Percentiles rank a stretch among this genome's conserved stretches.
Conservation (phyloP, 2,797 vertebrate species). For the Diceros bicornis region DNA sequence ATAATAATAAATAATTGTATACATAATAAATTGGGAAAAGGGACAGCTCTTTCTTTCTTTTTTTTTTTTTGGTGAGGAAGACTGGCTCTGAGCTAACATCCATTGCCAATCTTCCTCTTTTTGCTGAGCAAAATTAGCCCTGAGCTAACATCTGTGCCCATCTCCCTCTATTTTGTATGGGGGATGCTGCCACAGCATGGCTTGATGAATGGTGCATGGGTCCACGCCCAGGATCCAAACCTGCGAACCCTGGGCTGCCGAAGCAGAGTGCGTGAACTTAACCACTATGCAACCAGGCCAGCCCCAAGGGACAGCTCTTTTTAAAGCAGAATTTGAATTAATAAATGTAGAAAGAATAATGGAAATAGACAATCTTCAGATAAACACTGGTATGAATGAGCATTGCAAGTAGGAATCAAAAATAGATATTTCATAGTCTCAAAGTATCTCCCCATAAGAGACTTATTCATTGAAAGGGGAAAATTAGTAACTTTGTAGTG, state of each 20-base stretch:
- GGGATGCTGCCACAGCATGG: too few relatives aligned
- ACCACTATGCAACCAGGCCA: too few relatives aligned
- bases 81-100: too few relatives aligned
- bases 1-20: neutral
- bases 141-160: too few relatives aligned
- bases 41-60: neutral
- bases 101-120: too few relatives aligned
- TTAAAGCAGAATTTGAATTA: neutral
- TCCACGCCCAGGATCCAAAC: too few relatives aligned
- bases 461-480: neutral
- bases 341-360: neutral
- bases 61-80: too few relatives aligned
- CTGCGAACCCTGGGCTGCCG: too few relatives aligned
- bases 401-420: neutral
- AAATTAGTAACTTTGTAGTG: neutral
- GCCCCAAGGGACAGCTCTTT: neutral
- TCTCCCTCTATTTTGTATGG: too few relatives aligned
- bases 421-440: neutral
- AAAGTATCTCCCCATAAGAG: neutral
- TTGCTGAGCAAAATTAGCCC: too few relatives aligned
- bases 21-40: neutral
- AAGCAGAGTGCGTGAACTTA: too few relatives aligned
- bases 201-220: too few relatives aligned
- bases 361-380: neutral
- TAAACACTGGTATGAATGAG: neutral